Conservation (phyloP, 2,797 vertebrate species). For the Anguilla anguilla region DNA sequence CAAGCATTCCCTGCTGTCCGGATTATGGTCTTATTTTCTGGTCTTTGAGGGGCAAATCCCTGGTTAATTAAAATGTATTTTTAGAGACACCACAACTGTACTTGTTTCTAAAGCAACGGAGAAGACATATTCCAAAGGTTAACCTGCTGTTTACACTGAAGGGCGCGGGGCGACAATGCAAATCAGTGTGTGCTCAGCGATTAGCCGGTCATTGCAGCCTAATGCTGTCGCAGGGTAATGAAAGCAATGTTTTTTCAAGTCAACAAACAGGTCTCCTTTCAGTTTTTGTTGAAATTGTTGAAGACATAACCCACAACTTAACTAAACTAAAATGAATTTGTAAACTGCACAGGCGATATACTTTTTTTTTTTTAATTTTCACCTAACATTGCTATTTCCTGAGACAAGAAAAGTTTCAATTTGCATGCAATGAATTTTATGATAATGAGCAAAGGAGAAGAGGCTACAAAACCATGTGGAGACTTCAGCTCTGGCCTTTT, state of each 20-base stretch:
- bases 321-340: constrained; percentile 47
- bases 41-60: constrained; percentile 36
- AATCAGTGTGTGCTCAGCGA: constrained; percentile 42
- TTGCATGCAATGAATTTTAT: constrained; percentile 50
- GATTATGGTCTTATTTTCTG: constrained; percentile 25
- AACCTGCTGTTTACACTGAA: constrained; percentile 54
- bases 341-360: constrained; percentile 40
- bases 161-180: constrained; percentile 32
- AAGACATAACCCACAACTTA: constrained; percentile 54
- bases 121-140: background rate
- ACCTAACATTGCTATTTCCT: constrained; percentile 17
- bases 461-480: constrained; percentile 58
- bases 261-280: constrained; percentile 42
- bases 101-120: background rate
- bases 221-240: constrained; percentile 38
- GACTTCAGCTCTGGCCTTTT: constrained; percentile 38
- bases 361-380: too few species aligned
- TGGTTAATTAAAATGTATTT: constrained; percentile 54
- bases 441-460: constrained; percentile 59
- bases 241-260: constrained; percentile 24
- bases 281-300: constrained; percentile 43
- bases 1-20: constrained; percentile 17
- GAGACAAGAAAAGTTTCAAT: constrained; percentile 48
- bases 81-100: constrained; percentile 30
- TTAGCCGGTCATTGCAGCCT: constrained; percentile 39